These are phyloP conservation scores for Volucella bombylans DNA, from an alignment of 2,888 invertebrate genomes.

Conservation along the genomic window DNA sequence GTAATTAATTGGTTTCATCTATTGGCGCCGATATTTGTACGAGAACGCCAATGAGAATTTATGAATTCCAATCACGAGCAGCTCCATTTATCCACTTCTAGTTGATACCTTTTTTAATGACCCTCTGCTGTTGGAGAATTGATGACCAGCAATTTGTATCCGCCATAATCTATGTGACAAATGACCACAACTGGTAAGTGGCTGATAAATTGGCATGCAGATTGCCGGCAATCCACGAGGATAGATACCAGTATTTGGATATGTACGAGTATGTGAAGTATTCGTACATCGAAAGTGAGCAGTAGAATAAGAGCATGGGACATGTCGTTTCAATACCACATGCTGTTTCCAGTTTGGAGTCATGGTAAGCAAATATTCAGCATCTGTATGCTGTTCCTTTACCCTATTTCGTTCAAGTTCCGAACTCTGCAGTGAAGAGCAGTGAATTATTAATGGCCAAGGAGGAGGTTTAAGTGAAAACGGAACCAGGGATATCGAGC, in stretches of 20 bases:
- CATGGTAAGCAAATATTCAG: constrained; percentile 37
- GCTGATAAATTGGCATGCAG: constrained; percentile 72
- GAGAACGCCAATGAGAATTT: constrained; percentile 56
- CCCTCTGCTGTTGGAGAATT: constrained; percentile 55
- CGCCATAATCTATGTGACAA: constrained; percentile 70
- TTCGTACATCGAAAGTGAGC: constrained; percentile 41
- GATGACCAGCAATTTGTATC: constrained; percentile 68
- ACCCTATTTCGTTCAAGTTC: constrained; percentile 46
- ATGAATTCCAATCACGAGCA: constrained; percentile 60
- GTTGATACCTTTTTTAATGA: constrained; percentile 41
- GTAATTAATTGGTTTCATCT: constrained; percentile 33
- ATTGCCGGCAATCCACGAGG: constrained; percentile 33
- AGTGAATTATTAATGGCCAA: constrained; percentile 70
- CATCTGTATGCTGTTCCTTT: constrained; percentile 18
- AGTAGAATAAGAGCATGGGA: constrained; percentile 21
- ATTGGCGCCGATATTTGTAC: constrained; percentile 50
- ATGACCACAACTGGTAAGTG: constrained; percentile 70
- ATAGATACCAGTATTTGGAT: constrained; percentile 47
- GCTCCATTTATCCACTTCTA: constrained; percentile 38
- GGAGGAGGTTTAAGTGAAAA: constrained; percentile 44
- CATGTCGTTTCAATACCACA: constrained; percentile 39
- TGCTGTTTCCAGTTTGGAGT: constrained; percentile 52
- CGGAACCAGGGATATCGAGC: constrained; percentile 30
- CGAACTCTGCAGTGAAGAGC: constrained; percentile 30
- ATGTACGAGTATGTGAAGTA: constrained; percentile 17